Conservation (phyloP, 2,797 vertebrate genomes). For the Ctenopoma kingsleyae region DNA sequence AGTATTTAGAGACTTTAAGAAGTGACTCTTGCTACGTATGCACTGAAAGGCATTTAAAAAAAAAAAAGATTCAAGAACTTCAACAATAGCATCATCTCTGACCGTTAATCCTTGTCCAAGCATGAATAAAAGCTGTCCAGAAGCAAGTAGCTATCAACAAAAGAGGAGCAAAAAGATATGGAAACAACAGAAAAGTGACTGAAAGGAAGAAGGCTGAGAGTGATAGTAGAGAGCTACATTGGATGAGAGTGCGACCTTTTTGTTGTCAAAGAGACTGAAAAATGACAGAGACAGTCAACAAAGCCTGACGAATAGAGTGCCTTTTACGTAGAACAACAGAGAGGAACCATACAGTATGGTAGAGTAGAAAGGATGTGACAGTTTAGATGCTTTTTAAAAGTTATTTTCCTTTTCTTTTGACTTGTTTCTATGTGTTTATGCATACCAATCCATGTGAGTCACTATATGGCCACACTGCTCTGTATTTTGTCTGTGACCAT, state of each 20-base stretch:
- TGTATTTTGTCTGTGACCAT: slow-evolving; percentile 1
- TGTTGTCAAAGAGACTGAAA: slow-evolving; percentile 58
- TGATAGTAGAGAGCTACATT: slow-evolving; percentile 27
- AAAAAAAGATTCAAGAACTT: neutral
- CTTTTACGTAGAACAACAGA: slow-evolving; percentile 37
- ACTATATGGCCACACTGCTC: slow-evolving; percentile 2
- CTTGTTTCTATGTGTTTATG: slow-evolving; percentile 12
- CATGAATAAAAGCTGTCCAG: slow-evolving; percentile 13
- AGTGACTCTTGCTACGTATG: neutral
- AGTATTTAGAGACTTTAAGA: neutral
- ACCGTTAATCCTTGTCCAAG: neutral
- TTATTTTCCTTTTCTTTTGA: slow-evolving; percentile 24
- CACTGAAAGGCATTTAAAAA: neutral
- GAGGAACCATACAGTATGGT: slow-evolving; percentile 4
- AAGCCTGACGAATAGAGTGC: slow-evolving; percentile 42
- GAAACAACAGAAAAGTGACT: slow-evolving; percentile 28
- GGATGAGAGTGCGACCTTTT: slow-evolving; percentile 43
- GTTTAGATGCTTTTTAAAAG: neutral
- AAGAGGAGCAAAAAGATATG: neutral
- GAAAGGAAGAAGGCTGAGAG: slow-evolving; percentile 2
- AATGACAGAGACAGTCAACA: slow-evolving; percentile 48
- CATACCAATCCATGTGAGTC: slow-evolving; percentile 7
- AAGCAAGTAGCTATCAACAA: slow-evolving; percentile 9
- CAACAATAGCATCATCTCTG: neutral
- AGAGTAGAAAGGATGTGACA: slow-evolving; percentile 24